A percentile compares a stretch with the other conserved stretches of the same genome.
Evolutionary conservation across 1,140 invertebrate genomes (phyloP).

Genomic region (Zelostemma sp.): DNA sequence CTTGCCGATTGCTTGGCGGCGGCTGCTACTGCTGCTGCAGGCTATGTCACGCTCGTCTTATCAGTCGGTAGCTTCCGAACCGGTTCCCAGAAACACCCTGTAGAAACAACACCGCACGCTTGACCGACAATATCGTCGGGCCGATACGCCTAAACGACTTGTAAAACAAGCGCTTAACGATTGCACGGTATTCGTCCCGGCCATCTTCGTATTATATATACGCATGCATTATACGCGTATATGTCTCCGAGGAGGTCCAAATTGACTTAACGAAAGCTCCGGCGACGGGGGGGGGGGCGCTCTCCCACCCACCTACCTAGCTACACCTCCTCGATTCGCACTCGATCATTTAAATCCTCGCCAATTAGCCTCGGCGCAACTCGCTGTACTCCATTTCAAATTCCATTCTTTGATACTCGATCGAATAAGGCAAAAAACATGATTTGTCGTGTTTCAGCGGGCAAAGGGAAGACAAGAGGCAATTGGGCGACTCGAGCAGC

Average conservation of each 20-base stretch:
- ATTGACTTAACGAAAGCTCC: conserved; percentile 67
- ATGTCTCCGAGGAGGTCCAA: conserved; percentile 63
- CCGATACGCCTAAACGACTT: conserved; percentile 66
- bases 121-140: conserved; percentile 55
- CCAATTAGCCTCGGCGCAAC: conserved; percentile 1
- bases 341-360: conserved; percentile 6
- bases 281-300: conserved; percentile 31
- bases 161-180: conserved; percentile 70
- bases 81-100: conserved; percentile 59
- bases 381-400: not conserved
- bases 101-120: conserved; percentile 36
- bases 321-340: conserved; percentile 15
- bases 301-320: conserved; percentile 13
- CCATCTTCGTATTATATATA: no score
- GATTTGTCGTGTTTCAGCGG: conserved; percentile 50
- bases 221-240: no score
- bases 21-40: no score
- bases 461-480: conserved; percentile 66
- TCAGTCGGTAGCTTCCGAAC: conserved; percentile 53
- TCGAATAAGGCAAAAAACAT: no score
- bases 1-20: no score
- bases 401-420: no score
- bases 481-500: conserved; percentile 64
- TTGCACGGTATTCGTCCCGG: conserved; percentile 49
- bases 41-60: no score